phyloP scores from a whole-genome alignment of 2,797 vertebrate species.

The Agapornis canus region DNA sequence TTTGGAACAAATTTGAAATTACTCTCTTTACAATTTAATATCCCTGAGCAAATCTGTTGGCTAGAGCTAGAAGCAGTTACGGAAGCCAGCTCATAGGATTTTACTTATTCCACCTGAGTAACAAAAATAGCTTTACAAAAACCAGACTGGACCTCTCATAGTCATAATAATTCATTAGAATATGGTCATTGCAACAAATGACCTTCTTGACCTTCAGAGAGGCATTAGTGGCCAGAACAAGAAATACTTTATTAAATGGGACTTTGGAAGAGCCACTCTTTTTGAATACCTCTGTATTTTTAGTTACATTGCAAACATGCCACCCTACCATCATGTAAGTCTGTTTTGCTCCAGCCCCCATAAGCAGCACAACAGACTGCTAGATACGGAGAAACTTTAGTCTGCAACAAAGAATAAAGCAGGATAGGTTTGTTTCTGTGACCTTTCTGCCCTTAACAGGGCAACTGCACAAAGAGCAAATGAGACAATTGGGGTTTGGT shows the following conservation, averaged over 20 bases:
- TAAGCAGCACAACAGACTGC: neutral
- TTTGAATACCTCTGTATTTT: neutral
- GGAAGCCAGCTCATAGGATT: neutral
- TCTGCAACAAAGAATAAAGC: neutral
- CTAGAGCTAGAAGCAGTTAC: neutral
- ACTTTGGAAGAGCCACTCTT: neutral
- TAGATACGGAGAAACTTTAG: neutral
- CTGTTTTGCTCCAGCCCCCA: neutral
- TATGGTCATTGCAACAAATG: neutral
- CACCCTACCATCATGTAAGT: fast-evolving
- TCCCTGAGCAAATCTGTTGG: neutral
- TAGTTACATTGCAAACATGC: neutral
- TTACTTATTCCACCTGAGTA: neutral
- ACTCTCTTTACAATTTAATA: neutral
- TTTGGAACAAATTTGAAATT: neutral
- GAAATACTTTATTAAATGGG: neutral
- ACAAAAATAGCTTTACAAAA: neutral
- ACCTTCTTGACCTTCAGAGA: neutral
- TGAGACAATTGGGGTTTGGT: neutral
- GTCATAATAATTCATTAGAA: neutral
- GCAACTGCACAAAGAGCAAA: neutral
- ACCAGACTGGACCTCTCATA: neutral
- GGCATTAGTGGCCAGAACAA: neutral
- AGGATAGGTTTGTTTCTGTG: neutral
- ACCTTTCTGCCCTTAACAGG: neutral